Conservation (phyloP, 2,797 vertebrate species). For the Monodelphis domestica region DNA sequence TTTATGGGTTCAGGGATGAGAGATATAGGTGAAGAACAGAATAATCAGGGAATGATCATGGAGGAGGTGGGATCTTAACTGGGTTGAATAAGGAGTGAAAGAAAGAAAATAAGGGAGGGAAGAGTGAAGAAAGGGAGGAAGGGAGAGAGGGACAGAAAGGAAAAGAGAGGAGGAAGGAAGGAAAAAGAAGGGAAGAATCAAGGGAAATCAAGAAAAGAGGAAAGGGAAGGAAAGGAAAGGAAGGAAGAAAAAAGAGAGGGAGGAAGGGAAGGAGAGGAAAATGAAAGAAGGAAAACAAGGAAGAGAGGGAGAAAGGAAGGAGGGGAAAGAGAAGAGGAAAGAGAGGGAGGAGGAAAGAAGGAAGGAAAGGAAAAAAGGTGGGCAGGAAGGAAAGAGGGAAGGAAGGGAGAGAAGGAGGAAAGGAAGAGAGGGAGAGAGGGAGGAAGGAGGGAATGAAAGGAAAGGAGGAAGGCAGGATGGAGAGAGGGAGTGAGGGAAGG, state of each 20-base stretch:
- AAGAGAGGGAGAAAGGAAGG: neutral
- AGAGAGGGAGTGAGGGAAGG: neutral
- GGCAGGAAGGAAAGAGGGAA: rapidly evolving
- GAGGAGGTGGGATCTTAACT: neutral
- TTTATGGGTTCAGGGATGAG: neutral
- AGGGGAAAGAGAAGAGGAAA: rapidly evolving
- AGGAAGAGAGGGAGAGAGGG: no score
- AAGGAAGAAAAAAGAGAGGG: no score
- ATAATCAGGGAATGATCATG: neutral
- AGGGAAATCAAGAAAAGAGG: no score
- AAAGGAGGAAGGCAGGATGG: neutral
- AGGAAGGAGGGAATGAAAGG: neutral
- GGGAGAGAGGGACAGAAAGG: no score
- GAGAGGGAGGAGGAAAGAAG: neutral
- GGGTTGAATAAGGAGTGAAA: neutral
- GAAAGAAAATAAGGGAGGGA: no score
- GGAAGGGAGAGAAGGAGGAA: no score
- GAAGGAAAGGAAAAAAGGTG: neutral
- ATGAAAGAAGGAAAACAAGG: no score
- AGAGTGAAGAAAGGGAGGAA: neutral
- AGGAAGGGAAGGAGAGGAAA: neutral
- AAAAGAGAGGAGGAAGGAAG: no score
- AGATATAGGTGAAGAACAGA: neutral
- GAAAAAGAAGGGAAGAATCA: neutral
- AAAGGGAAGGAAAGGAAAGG: no score